phyloP scores from a whole-genome alignment of 2,888 invertebrate genomes.

The Amblyjoppa fuscipennis region DNA sequence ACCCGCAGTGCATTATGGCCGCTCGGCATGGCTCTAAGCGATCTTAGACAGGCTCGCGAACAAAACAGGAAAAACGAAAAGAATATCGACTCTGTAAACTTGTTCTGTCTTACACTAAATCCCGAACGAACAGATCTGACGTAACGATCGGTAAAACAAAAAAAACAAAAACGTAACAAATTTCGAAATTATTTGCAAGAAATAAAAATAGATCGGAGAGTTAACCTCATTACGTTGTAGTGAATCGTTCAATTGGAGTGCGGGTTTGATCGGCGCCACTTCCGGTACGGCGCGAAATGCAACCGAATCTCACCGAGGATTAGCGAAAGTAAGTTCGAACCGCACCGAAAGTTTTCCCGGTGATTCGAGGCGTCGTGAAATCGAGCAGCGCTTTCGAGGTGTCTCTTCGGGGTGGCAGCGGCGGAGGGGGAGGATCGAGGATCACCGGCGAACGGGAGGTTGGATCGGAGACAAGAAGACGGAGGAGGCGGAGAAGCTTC shows the following conservation, averaged over 20 bases:
- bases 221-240: not conserved
- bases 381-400: not conserved
- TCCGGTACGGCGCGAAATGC: not conserved
- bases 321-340: not conserved
- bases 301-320: not conserved
- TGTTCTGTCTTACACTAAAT: no score
- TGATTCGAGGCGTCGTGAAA: not conserved
- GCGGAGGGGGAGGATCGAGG: slow-evolving; percentile 17
- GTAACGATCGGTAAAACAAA: no score
- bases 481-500: slow-evolving; percentile 67
- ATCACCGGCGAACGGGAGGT: slow-evolving; percentile 35
- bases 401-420: no score
- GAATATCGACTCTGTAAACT: no score
- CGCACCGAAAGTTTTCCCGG: not conserved
- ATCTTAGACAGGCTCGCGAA: slow-evolving; percentile 54
- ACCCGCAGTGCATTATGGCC: slow-evolving; percentile 83
- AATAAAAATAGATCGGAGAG: not conserved
- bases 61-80: not conserved
- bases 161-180: no score
- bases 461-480: slow-evolving; percentile 58
- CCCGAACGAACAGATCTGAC: no score
- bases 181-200: no score
- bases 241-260: not conserved
- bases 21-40: slow-evolving; percentile 75
- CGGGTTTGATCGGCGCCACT: not conserved